Base-by-base conservation (phyloP, 2,888 invertebrate genomes). In the Drosophila yooni region DNA sequence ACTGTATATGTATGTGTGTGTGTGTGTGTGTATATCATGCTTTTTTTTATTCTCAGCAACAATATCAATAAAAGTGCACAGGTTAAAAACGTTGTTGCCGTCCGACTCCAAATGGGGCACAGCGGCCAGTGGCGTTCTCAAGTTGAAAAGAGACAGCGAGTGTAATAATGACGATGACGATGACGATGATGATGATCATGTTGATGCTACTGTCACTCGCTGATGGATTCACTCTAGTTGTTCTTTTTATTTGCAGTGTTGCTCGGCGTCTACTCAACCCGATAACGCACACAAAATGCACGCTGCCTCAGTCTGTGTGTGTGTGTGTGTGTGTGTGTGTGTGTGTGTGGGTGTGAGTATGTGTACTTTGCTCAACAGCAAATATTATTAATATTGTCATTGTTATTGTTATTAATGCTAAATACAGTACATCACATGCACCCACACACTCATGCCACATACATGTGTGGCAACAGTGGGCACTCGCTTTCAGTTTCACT, bases 191-290 rank as follows among this genome's bases (percentile, higher is more conserved):
- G 46, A 25, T 59, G 61, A 38, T 38, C 18, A 29, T 29, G 40
- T 18, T 50, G 73, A 62, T 81, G 83, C 62, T 68, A 68, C 62
- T 74, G 79, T 79, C 71, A 71, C 63, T 54, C 58, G 40, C 59
- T 79, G 77, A 81, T 88, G 76, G 79, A 85, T 88, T 83, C 77
- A 88, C 88, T 88, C 86, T 86, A 85, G 65, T 82, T 79, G 69
- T 77, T 82, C 74, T 79, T 83, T 82, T 74, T 86, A 77, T 83
- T 71, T 82, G 82, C 80, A 71, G 79, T 69, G 74, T 81, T 79
- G 52, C 57, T 68, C 48, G 53, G 59, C 66, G 60, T 74, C 54
- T 75, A 70, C 63, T 64, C 64, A 61, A 71, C 57, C 70, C 64
- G 85, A 85, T 82, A 82, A 76, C 76, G 61, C 71, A 76, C 60